Evolutionary conservation across 1,140 invertebrate species (phyloP).

Genomic region (Asbolus verrucosus): DNA sequence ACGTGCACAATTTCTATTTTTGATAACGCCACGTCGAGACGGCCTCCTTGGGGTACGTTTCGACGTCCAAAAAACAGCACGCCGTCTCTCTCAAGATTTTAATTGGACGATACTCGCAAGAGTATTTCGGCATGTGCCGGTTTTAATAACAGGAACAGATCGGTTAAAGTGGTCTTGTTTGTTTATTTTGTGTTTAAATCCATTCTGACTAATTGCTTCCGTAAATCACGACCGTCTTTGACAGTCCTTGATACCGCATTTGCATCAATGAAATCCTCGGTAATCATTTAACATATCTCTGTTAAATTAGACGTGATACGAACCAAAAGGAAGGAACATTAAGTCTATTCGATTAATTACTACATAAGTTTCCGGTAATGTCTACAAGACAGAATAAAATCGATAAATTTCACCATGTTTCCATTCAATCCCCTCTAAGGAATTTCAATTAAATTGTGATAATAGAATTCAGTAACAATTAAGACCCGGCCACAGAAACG

Average conservation of each 20-base stretch:
- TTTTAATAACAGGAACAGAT: neutral
- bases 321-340: neutral
- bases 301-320: neutral
- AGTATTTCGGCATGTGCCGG: neutral
- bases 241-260: neutral
- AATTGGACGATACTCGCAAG: too few species aligned
- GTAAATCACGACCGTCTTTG: constrained; percentile 19
- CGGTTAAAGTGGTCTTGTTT: neutral
- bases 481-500: too few species aligned
- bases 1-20: too few species aligned
- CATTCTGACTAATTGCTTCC: constrained; percentile 23
- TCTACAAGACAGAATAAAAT: constrained; percentile 14
- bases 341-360: constrained; percentile 8
- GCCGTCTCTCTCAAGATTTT: too few species aligned
- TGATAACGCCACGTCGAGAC: too few species aligned
- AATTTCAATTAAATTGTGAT: constrained; percentile 32
- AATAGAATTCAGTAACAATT: too few species aligned
- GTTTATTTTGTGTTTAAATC: constrained; percentile 14
- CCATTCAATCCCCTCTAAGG: too few species aligned
- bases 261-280: constrained; percentile 13
- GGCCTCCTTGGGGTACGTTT: too few species aligned
- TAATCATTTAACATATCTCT: constrained; percentile 23
- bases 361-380: neutral
- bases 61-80: too few species aligned
- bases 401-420: constrained; percentile 19